Evolutionary conservation across 2,113 vertebrate genomes (phyloP).

Genomic region (Brachypodius melanocephalos): DNA sequence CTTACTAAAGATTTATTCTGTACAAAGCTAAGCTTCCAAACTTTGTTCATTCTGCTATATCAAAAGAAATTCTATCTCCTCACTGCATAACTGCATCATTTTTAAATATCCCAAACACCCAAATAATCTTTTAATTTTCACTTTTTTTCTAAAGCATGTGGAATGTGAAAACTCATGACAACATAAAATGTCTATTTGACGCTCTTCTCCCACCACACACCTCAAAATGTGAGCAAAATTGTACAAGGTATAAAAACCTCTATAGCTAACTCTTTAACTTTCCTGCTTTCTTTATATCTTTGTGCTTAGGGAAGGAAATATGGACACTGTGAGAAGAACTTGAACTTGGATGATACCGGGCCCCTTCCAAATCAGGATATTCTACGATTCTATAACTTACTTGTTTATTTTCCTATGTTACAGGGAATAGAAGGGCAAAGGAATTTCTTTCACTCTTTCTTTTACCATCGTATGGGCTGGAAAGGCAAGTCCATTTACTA

Average conservation of each 20-base stretch:
- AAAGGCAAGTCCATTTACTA: not conserved
- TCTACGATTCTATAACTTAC: not conserved
- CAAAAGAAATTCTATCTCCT: not conserved
- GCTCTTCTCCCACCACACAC: not conserved
- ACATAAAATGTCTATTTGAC: not conserved
- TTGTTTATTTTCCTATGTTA: not conserved
- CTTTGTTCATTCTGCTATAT: not conserved
- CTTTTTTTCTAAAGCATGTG: not conserved
- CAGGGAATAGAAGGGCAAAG: not conserved
- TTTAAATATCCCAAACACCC: not conserved
- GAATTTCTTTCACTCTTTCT: not conserved
- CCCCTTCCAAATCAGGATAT: not conserved
- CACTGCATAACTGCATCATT: not conserved
- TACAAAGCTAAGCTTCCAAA: not conserved
- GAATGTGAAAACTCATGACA: not conserved
- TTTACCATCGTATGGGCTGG: not conserved
- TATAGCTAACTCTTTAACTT: not conserved
- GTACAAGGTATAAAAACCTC: not conserved
- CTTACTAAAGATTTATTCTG: not conserved
- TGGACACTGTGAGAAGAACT: not conserved
- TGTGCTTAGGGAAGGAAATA: not conserved
- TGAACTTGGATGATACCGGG: not conserved
- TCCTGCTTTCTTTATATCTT: not conserved
- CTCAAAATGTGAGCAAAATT: not conserved
- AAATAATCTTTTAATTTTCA: not conserved